Evolutionary conservation across 2,888 invertebrate species (phyloP).

Genomic region (Epistrophe grossulariae): DNA sequence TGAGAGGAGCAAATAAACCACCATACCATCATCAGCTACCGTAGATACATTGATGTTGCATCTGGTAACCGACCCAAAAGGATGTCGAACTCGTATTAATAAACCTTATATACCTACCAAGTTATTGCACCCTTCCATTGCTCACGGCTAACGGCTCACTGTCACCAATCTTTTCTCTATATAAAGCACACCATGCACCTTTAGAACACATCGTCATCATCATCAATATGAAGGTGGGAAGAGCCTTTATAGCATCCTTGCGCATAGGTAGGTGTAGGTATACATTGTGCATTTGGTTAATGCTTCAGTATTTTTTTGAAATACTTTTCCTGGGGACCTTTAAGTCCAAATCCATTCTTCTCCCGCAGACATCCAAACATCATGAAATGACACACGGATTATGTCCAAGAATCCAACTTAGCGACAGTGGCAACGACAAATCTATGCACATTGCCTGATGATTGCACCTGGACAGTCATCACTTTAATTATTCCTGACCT

Average conservation of each 20-base stretch:
- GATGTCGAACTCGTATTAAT: slow-evolving; percentile 58
- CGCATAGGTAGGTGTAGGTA: neutral
- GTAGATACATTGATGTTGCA: slow-evolving; percentile 37
- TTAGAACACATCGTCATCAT: neutral
- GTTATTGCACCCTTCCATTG: neutral
- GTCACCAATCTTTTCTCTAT: neutral
- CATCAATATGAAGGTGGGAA: slow-evolving; percentile 1
- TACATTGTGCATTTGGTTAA: slow-evolving; percentile 15
- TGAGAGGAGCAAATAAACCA: slow-evolving; percentile 38
- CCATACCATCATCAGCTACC: slow-evolving; percentile 15
- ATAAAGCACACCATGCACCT: slow-evolving; percentile 3
- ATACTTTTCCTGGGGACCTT: slow-evolving; percentile 12
- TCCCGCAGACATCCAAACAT: neutral
- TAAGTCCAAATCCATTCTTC: neutral
- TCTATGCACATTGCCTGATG: slow-evolving; percentile 25
- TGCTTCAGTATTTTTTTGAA: slow-evolving; percentile 9
- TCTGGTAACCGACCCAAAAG: slow-evolving; percentile 45
- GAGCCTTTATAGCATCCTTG: slow-evolving; percentile 18
- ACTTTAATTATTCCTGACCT: slow-evolving; percentile 71
- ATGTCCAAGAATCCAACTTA: slow-evolving; percentile 35
- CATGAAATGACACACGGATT: slow-evolving; percentile 34
- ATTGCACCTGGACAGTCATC: slow-evolving; percentile 68
- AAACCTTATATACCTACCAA: slow-evolving; percentile 33
- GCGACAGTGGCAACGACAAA: slow-evolving; percentile 24
- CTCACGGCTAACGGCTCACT: neutral